phyloP scores from a whole-genome alignment of 1,140 invertebrate species.

The Drosophila bocqueti region DNA sequence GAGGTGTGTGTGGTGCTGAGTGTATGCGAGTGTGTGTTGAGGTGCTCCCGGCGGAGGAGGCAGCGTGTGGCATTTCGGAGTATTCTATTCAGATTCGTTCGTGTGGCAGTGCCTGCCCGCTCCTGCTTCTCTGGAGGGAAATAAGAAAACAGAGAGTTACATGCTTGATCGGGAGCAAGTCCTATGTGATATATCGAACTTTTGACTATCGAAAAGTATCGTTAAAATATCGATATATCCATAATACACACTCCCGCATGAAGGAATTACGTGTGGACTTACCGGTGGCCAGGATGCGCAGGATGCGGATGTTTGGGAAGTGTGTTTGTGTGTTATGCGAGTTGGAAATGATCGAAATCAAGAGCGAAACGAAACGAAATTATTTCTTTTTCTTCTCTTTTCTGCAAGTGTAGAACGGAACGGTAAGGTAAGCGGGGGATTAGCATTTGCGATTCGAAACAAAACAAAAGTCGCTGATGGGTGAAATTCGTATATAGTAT shows the following conservation, averaged over 20 bases:
- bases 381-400: slow-evolving; percentile 84
- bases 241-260: not conserved
- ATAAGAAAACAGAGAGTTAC: slow-evolving; percentile 28
- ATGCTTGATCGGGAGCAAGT: slow-evolving; percentile 13
- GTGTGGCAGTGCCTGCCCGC: slow-evolving; percentile 13
- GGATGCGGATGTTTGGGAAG: slow-evolving; percentile 32
- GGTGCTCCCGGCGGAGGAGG: slow-evolving; percentile 21
- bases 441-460: slow-evolving; percentile 36
- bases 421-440: slow-evolving; percentile 39
- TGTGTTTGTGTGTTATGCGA: slow-evolving; percentile 49
- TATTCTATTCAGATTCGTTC: slow-evolving; percentile 55
- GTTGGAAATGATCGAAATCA: slow-evolving; percentile 72
- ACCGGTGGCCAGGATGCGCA: slow-evolving; percentile 59
- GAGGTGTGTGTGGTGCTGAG: slow-evolving; percentile 40
- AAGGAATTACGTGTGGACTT: slow-evolving; percentile 45
- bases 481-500: slow-evolving; percentile 16
- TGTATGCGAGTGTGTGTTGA: slow-evolving; percentile 41
- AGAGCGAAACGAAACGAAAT: slow-evolving; percentile 71
- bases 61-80: slow-evolving; percentile 53
- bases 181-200: not conserved
- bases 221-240: too few relatives aligned
- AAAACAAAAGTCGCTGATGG: slow-evolving; percentile 19
- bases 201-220: not conserved
- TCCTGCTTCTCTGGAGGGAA: slow-evolving; percentile 38
- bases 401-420: slow-evolving; percentile 73